A percentile compares a stretch with the other conserved stretches of the same genome.
These are phyloP conservation scores for Tarsius wallacei DNA, from an alignment of 2,797 vertebrate species.

Conservation along the genomic window DNA sequence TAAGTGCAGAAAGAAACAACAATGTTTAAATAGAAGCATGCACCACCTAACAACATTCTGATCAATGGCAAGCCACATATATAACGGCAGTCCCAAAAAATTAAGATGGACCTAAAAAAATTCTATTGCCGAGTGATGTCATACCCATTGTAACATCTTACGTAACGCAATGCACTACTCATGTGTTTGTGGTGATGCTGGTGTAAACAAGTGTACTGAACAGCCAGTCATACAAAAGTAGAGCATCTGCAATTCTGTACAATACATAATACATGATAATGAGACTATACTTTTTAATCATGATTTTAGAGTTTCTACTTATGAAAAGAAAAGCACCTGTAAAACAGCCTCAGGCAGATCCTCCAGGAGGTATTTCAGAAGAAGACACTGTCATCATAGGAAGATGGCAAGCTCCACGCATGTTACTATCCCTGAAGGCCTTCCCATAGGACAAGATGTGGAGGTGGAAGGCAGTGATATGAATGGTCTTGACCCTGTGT, in stretches of 20 bases:
- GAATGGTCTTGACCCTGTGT: not conserved
- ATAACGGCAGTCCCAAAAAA: not conserved
- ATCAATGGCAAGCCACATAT: not conserved
- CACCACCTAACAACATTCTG: not conserved
- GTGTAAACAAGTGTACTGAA: not conserved
- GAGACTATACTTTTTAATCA: not conserved
- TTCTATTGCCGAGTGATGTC: not conserved
- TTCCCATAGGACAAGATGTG: not conserved
- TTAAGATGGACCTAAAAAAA: not conserved
- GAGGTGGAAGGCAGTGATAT: not conserved
- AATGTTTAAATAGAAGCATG: not conserved
- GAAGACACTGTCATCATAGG: not conserved
- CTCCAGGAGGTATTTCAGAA: not conserved
- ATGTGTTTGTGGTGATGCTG: not conserved
- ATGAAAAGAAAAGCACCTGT: not conserved
- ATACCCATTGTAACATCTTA: not conserved
- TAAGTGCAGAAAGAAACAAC: conserved; percentile 12
- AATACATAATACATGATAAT: not conserved
- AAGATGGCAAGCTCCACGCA: not conserved
- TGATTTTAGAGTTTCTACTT: not conserved
- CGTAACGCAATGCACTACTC: not conserved
- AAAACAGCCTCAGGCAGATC: not conserved
- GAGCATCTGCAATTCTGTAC: not conserved
- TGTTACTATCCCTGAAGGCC: not conserved
- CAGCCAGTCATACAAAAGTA: not conserved